These are phyloP conservation scores for Sceloporus tristichus DNA, from an alignment of 2,113 vertebrate genomes.

Conservation along the genomic window DNA sequence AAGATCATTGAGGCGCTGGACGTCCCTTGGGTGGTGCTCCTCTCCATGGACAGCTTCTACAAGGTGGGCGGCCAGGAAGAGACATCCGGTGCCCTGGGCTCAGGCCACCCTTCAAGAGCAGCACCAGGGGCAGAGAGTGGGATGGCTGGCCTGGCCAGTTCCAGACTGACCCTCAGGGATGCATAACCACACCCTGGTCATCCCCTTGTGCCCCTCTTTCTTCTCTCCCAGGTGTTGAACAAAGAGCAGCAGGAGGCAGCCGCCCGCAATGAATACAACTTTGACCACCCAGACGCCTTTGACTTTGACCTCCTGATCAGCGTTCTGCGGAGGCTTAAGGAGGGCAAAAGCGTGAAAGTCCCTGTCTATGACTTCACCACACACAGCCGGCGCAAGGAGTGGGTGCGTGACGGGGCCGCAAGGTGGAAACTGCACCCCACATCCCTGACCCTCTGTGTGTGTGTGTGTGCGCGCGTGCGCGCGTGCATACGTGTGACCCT, in stretches of 20 bases:
- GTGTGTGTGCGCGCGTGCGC: too few species aligned
- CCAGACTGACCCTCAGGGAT: background rate
- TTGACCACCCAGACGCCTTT: constrained; percentile 91
- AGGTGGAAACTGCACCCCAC: background rate
- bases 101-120: too few species aligned
- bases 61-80: constrained; percentile 76
- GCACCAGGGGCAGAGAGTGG: background rate
- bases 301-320: constrained; percentile 90
- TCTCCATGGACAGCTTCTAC: constrained; percentile 94
- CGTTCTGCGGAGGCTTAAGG: constrained; percentile 89
- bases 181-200: background rate
- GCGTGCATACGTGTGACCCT: too few species aligned
- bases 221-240: constrained; percentile 80
- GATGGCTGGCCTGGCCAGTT: background rate
- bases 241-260: constrained; percentile 89
- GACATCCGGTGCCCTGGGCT: too few species aligned
- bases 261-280: constrained; percentile 88
- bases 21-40: constrained; percentile 91
- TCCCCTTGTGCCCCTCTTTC: background rate
- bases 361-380: constrained; percentile 90
- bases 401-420: constrained; percentile 73
- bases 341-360: constrained; percentile 91
- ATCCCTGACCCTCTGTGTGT: background rate
- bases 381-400: constrained; percentile 89
- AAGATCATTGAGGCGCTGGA: constrained; percentile 92